Percentiles rank a stretch among this genome's conserved stretches.
Evolutionary conservation across 2,888 invertebrate species (phyloP).

Genomic region (Endotricha flammealis): DNA sequence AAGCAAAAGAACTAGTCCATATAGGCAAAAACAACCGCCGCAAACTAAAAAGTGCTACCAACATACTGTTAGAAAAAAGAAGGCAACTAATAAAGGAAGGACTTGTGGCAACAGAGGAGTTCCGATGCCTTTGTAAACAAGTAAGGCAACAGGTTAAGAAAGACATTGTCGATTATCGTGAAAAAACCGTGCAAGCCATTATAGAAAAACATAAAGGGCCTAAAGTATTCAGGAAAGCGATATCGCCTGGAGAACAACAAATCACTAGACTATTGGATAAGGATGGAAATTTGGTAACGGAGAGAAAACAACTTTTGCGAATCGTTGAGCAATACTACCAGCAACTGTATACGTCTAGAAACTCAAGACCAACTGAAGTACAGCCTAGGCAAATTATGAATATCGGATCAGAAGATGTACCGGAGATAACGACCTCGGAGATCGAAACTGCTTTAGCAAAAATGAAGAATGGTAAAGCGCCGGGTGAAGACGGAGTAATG

Average conservation of each 20-base stretch:
- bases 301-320: not conserved
- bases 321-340: not conserved
- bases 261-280: not conserved
- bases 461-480: too few relatives aligned
- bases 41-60: too few relatives aligned
- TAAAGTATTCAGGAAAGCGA: not conserved
- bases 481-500: too few relatives aligned
- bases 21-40: too few relatives aligned
- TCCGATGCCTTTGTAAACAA: not conserved
- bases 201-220: not conserved
- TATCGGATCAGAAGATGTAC: too few relatives aligned
- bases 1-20: too few relatives aligned
- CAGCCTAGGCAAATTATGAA: too few relatives aligned
- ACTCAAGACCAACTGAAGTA: not conserved
- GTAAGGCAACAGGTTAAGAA: not conserved
- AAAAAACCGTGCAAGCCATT: too few relatives aligned
- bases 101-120: not conserved
- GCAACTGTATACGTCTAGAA: not conserved
- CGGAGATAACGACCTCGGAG: too few relatives aligned
- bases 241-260: too few relatives aligned
- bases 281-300: not conserved
- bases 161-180: not conserved
- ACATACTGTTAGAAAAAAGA: not conserved
- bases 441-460: too few relatives aligned
- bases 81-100: not conserved